Percentiles rank a stretch among this genome's conserved stretches.
Conservation (phyloP, 1,140 invertebrate genomes). For the Oryzaephilus surinamensis region DNA sequence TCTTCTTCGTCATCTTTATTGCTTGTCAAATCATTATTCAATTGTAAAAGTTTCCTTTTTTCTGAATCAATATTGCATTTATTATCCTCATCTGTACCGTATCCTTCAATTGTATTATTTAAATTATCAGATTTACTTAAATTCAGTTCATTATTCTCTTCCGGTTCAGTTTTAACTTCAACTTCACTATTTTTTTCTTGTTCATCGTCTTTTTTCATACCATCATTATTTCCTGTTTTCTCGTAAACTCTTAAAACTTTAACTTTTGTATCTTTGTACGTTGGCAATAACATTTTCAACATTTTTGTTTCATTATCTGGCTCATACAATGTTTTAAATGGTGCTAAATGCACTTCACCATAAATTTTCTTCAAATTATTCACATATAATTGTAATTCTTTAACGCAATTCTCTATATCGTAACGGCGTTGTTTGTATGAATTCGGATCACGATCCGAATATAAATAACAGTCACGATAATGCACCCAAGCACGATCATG, state of each 20-base stretch:
- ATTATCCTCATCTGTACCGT: too few species aligned
- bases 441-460: conserved; percentile 58
- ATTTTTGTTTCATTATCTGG: conserved; percentile 53
- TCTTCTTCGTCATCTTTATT: conserved; percentile 3
- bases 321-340: conserved; percentile 59
- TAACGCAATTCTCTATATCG: conserved; percentile 53
- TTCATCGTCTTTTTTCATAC: background rate
- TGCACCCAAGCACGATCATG: conserved; percentile 89
- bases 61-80: too few species aligned
- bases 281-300: conserved; percentile 56
- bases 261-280: conserved; percentile 40
- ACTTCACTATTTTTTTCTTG: conserved; percentile 1
- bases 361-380: conserved; percentile 60
- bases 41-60: too few species aligned
- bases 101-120: too few species aligned
- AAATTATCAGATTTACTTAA: too few species aligned
- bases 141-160: background rate
- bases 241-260: too few species aligned
- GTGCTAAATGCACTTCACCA: conserved; percentile 68
- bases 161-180: background rate
- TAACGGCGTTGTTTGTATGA: conserved; percentile 46
- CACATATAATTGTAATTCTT: conserved; percentile 65
- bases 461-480: conserved; percentile 72
- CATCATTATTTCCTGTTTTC: conserved; percentile 1
- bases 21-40: too few species aligned